A percentile compares a stretch with the other conserved stretches of the same genome.
These are phyloP conservation scores for Siniperca obscura DNA, from an alignment of 2,797 vertebrate species.

Conservation along the genomic window DNA sequence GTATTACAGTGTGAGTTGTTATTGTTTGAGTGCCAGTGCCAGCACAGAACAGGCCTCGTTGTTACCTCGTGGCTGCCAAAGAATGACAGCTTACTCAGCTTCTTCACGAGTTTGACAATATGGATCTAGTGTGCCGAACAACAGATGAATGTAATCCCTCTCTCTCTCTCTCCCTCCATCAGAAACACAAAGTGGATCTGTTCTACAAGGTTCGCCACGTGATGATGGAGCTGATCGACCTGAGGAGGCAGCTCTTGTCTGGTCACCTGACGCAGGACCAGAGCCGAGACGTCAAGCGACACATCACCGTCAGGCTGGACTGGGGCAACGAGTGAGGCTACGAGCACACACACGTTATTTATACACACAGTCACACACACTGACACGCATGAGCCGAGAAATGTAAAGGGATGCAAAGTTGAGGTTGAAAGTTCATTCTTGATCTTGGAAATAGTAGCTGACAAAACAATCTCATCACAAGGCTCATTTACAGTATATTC, in stretches of 20 bases:
- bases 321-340: constrained; percentile 97
- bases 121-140: background rate
- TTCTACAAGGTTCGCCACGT: constrained; percentile 97
- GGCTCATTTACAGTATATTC: too few relatives aligned
- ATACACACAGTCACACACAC: background rate
- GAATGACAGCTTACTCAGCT: background rate
- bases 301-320: constrained; percentile 94
- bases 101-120: background rate
- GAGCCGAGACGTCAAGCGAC: constrained; percentile 93
- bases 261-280: constrained; percentile 95
- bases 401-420: background rate
- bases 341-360: background rate
- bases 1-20: background rate
- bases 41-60: background rate
- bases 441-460: background rate
- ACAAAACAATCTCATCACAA: too few relatives aligned
- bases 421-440: background rate
- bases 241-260: constrained; percentile 92
- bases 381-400: background rate
- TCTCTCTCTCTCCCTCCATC: constrained; percentile 22
- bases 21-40: constrained; percentile 5
- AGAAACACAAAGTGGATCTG: constrained; percentile 96
- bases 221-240: constrained; percentile 96
- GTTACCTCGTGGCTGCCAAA: background rate
- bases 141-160: background rate